Evolutionary conservation across 2,797 vertebrate species (phyloP).

Genomic region (Melanotaenia trifasciata): DNA sequence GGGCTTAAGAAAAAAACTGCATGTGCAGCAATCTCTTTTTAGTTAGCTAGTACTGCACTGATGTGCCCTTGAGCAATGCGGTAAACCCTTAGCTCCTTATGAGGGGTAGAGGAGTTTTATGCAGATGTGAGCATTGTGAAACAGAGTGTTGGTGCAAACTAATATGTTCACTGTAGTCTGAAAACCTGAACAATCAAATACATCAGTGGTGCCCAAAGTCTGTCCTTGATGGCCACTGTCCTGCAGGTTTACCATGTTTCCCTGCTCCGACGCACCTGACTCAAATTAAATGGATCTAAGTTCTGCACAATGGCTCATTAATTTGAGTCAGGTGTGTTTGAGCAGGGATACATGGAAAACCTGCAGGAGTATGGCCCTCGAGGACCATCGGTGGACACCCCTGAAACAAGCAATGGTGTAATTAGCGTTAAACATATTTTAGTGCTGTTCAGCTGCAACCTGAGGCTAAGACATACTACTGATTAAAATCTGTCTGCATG

Average conservation of each 20-base stretch:
- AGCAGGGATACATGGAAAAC: too few species aligned
- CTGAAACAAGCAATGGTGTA: background rate
- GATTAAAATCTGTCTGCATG: slow-evolving; percentile 19
- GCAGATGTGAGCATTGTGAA: background rate
- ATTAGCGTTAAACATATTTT: slow-evolving; percentile 8
- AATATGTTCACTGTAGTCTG: background rate
- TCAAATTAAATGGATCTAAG: too few species aligned
- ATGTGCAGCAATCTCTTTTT: background rate
- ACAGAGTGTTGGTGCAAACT: background rate
- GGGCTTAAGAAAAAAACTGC: slow-evolving; percentile 23
- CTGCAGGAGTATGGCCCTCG: too few species aligned
- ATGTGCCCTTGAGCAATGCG: slow-evolving; percentile 54
- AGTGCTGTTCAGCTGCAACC: background rate
- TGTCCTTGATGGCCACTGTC: too few species aligned
- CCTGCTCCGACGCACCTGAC: too few species aligned
- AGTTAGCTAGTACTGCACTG: slow-evolving; percentile 4
- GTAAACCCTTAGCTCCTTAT: slow-evolving; percentile 23
- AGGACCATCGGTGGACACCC: too few species aligned
- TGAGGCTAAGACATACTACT: background rate
- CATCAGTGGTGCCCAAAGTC: too few species aligned
- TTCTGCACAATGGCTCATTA: too few species aligned
- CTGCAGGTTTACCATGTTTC: too few species aligned
- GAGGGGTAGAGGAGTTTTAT: background rate
- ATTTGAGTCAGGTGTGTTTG: too few species aligned
- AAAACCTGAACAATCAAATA: slow-evolving; percentile 11